Evolutionary conservation across 2,888 invertebrate species (phyloP).

Genomic region (Luperina nickerlii): DNA sequence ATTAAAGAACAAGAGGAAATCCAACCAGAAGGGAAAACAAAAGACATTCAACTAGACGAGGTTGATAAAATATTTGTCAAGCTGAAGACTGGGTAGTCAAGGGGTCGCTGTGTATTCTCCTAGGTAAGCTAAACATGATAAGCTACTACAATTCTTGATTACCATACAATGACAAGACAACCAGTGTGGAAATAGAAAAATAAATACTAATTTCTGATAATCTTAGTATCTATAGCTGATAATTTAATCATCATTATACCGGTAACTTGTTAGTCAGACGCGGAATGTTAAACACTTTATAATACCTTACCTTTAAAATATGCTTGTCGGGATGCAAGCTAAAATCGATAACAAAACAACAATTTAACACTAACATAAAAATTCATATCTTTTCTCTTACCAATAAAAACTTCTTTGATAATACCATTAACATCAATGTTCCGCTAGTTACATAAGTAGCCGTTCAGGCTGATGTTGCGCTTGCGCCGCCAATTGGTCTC

Average conservation of each 20-base stretch:
- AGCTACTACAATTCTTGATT: neutral
- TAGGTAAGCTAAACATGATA: neutral
- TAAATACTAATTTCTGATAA: neutral
- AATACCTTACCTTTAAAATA: neutral
- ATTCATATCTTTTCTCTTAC: conserved; percentile 1
- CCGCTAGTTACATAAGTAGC: conserved; percentile 61
- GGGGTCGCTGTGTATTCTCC: neutral
- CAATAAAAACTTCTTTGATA: conserved; percentile 35
- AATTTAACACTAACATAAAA: conserved; percentile 1
- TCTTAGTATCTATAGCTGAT: neutral
- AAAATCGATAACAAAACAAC: conserved; percentile 13
- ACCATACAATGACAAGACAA: neutral
- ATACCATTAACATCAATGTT: conserved; percentile 44
- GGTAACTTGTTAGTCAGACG: neutral
- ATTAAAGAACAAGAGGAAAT: neutral
- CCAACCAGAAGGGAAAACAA: neutral
- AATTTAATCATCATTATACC: conserved; percentile 6
- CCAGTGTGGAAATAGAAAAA: neutral
- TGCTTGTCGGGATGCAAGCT: neutral
- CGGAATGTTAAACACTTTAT: conserved; percentile 4
- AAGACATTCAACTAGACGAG: neutral
- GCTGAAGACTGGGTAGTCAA: neutral
- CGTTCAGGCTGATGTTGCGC: conserved; percentile 44
- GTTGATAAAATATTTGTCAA: neutral
- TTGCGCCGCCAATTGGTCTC: conserved; percentile 37